Evolutionary conservation across 2,797 vertebrate species (phyloP).

Genomic region (Nyctalus aviator): DNA sequence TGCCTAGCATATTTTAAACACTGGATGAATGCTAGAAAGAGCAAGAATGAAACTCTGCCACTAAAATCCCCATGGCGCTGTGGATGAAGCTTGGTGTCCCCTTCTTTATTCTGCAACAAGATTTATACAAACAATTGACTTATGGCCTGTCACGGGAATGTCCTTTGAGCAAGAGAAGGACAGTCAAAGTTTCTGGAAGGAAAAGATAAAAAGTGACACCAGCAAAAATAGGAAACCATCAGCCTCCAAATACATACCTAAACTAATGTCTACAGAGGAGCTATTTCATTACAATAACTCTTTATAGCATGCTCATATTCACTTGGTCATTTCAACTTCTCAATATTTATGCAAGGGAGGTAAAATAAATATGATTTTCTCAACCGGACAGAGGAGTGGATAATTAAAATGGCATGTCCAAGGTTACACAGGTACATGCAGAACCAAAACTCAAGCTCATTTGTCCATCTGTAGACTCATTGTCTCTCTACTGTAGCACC

Average conservation of each 20-base stretch:
- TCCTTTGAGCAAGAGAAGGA: neutral
- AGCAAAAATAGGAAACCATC: neutral
- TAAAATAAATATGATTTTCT: neutral
- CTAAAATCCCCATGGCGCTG: neutral
- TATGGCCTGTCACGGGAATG: fast-evolving
- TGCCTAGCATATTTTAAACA: neutral
- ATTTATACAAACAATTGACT: neutral
- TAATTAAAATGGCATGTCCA: no score
- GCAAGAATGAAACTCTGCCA: neutral
- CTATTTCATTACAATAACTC: neutral
- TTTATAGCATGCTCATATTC: neutral
- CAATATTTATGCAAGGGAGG: neutral
- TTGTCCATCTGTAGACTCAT: fast-evolving
- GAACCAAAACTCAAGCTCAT: no score
- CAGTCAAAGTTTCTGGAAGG: neutral
- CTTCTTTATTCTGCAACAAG: neutral
- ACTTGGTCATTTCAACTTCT: neutral
- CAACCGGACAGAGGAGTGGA: neutral
- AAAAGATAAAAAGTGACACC: neutral
- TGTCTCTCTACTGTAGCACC: fast-evolving
- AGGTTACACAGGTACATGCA: neutral
- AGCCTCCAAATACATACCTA: neutral
- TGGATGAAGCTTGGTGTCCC: neutral
- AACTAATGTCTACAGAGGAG: neutral
- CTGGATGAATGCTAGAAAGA: neutral